Evolutionary conservation across 2,888 invertebrate genomes (phyloP).

Genomic region (Ptychoptera albimana): DNA sequence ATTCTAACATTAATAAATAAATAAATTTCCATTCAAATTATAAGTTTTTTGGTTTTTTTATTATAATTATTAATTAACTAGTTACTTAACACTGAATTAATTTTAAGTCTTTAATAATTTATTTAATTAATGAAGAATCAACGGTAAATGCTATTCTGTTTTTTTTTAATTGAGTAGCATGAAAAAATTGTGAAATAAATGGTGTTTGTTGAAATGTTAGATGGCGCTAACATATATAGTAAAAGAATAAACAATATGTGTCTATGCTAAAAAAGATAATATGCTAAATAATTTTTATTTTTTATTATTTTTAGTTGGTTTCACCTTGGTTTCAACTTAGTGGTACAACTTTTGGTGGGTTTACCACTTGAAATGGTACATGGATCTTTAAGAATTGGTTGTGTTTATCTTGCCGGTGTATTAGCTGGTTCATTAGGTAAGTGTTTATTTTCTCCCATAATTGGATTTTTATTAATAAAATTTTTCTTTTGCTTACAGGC

Average conservation of each 20-base stretch:
- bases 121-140: no score
- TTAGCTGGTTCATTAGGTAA: slow-evolving; percentile 55
- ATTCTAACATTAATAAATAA: no score
- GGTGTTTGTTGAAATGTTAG: no score
- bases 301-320: slow-evolving; percentile 48
- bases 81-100: no score
- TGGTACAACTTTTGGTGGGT: slow-evolving; percentile 85
- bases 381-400: slow-evolving; percentile 72
- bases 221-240: no score
- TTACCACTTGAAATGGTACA: slow-evolving; percentile 93
- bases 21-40: no score
- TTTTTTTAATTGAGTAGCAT: no score
- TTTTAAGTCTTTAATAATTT: no score
- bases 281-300: neutral
- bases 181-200: no score
- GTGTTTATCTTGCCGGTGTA: slow-evolving; percentile 85
- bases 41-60: no score
- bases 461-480: neutral
- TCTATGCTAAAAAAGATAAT: neutral
- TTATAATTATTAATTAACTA: no score
- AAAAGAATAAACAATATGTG: neutral
- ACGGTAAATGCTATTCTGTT: no score
- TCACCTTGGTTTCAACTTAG: slow-evolving; percentile 85
- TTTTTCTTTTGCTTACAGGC: slow-evolving; percentile 34
- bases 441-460: neutral